Base-by-base conservation (phyloP, 1,140 invertebrate genomes). In the Euschistus heros region DNA sequence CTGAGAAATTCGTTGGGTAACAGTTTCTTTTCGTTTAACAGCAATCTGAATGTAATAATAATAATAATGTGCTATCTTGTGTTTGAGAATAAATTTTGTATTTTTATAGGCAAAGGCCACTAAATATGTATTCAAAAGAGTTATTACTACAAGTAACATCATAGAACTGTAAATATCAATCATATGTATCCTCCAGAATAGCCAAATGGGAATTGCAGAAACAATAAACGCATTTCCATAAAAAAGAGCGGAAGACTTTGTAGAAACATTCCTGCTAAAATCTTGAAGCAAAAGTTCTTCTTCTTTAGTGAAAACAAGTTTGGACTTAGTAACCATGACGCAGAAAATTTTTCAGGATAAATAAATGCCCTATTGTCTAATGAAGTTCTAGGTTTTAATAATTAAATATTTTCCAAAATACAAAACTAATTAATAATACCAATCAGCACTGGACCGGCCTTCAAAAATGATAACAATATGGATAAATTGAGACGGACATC, bases 141-240 rank as follows among this genome's bases (percentile, higher is more conserved):
- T 97, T 14, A 96, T 83, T 59, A 90, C 72, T 17, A 88, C 81
- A 76, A 98, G 98, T 71, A 94, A 83, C 63, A 94, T 84, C 44
- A 89, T 78, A 24, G 94, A 93, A 24, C 92, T 84, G 72, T 89
- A 87, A 37, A 95, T 78, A 74, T 99, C 95, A 80, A 99, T 91
- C 76, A 96, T 86, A 75, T 99, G 95, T 70, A 99, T 97, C 74
- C 94, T 88, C 93, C 94, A 98, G 76, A 96, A 99, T 22, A 99
- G 79, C 94, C 94, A 98, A 72, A 98, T 94, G 55, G 95, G 94
- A 73, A 97, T 90, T 4, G 91, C 89, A 27, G 94, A 97, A 6
- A 97, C 92, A 71, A 98, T 96, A 70, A 97, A 88, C 14, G 94
- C 95, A 83, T 97, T 98, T 72, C 94, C 93, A 75, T 98, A 98